phyloP scores from a whole-genome alignment of 2,113 vertebrate species.

The Pavo muticus region DNA sequence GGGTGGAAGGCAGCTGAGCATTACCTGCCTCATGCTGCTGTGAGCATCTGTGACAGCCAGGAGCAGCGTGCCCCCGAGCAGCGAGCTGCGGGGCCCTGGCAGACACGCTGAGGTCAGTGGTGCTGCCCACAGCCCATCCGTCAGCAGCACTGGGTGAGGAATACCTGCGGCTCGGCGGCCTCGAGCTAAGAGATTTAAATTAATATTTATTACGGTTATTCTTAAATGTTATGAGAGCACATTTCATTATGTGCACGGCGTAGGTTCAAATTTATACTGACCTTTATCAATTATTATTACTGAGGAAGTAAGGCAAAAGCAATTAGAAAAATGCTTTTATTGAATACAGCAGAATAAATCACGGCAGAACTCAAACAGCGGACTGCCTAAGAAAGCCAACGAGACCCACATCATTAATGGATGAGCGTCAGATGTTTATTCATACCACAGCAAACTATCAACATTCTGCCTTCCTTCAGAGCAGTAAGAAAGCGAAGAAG shows the following conservation, averaged over 20 bases:
- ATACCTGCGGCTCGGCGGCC: fast-evolving
- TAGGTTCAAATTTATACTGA: not conserved
- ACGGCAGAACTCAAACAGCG: not conserved
- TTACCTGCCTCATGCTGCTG: not conserved
- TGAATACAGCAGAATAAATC: not conserved
- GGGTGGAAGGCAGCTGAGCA: not conserved
- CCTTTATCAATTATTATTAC: not conserved
- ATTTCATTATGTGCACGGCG: not conserved
- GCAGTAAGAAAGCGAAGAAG: fast-evolving
- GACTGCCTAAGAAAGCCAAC: not conserved
- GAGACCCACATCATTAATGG: fast-evolving
- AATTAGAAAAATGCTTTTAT: not conserved
- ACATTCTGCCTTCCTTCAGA: not conserved
- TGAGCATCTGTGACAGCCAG: not conserved
- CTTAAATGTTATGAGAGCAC: not conserved
- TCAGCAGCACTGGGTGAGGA: fast-evolving
- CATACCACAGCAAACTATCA: not conserved
- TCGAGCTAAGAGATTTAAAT: not conserved
- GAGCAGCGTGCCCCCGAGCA: not conserved
- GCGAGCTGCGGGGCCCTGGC: fast-evolving
- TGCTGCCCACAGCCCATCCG: not conserved
- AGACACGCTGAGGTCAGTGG: not conserved
- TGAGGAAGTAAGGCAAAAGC: not conserved
- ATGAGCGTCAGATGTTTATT: not conserved
- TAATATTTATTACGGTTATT: not conserved